Percentiles rank a stretch among this genome's conserved stretches.
Conservation (phyloP, 2,888 invertebrate genomes). For the Pristionchus fissidentatus region DNA sequence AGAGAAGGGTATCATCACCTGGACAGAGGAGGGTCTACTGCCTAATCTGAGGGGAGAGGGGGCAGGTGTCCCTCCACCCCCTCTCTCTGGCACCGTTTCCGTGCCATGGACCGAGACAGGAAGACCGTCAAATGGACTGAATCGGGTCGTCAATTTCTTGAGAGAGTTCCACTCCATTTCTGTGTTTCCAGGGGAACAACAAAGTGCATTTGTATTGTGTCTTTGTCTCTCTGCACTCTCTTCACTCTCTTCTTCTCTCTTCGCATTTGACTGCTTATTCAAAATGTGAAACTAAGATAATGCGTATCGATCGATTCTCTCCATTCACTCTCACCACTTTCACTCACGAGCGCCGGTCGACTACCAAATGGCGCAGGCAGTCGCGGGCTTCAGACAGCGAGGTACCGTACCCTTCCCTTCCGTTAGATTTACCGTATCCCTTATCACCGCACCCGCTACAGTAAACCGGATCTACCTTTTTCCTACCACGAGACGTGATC, state of each 20-base stretch:
- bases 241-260: neutral
- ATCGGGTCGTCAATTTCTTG: neutral
- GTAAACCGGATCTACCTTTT: too few relatives aligned
- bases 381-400: neutral
- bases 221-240: too few relatives aligned
- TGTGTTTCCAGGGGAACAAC: too few relatives aligned
- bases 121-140: neutral
- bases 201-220: too few relatives aligned
- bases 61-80: neutral
- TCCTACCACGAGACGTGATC: neutral
- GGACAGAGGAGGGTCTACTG: neutral
- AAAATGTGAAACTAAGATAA: neutral
- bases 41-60: neutral
- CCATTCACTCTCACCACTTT: neutral
- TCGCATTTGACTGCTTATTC: neutral
- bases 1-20: conserved; percentile 28
- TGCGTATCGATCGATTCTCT: neutral
- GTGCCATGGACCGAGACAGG: neutral
- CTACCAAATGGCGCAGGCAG: neutral
- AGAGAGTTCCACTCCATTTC: too few relatives aligned
- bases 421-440: too few relatives aligned
- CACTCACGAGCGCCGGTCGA: neutral
- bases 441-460: neutral
- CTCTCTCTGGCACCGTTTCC: neutral
- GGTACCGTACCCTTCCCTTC: neutral